Conservation (phyloP, 2,888 invertebrate genomes). For the Eubasilissa splendida region DNA sequence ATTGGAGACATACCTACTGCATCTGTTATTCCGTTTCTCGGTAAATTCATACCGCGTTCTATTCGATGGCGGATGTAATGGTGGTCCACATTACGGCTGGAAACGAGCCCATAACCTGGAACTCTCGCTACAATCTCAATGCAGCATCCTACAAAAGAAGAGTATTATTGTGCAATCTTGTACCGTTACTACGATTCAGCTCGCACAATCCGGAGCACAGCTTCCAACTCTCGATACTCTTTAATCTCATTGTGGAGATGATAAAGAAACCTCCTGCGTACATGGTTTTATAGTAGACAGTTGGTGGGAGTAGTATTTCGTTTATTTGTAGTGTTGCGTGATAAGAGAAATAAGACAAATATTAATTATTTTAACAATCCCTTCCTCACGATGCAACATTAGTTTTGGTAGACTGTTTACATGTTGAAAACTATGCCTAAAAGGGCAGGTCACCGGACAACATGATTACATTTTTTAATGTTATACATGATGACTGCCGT, state of each 20-base stretch:
- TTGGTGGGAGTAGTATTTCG: too few species aligned
- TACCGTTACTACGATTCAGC: slow-evolving; percentile 26
- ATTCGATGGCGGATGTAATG: slow-evolving; percentile 15
- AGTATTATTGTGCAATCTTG: slow-evolving; percentile 25
- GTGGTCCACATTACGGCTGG: slow-evolving; percentile 9
- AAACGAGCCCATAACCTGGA: slow-evolving; percentile 16
- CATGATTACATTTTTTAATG: too few species aligned
- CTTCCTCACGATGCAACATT: too few species aligned
- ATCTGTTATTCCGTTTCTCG: not conserved
- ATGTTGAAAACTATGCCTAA: too few species aligned
- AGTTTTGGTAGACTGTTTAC: too few species aligned
- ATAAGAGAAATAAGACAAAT: not conserved
- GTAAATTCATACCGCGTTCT: not conserved
- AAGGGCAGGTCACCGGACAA: too few species aligned
- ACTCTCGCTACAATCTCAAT: slow-evolving; percentile 32
- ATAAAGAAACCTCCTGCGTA: too few species aligned
- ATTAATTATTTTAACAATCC: not conserved
- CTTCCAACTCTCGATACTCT: slow-evolving; percentile 2
- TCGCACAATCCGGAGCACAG: slow-evolving; percentile 15
- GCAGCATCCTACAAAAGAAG: slow-evolving; percentile 31
- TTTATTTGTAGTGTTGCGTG: too few species aligned
- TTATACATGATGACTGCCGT: too few species aligned
- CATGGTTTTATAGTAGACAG: too few species aligned
- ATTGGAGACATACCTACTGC: not conserved
- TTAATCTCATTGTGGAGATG: too few species aligned